A percentile compares a stretch with the other conserved stretches of the same genome.
Evolutionary conservation across 2,888 invertebrate genomes (phyloP).

Genomic region (Drosophila diplacantha): DNA sequence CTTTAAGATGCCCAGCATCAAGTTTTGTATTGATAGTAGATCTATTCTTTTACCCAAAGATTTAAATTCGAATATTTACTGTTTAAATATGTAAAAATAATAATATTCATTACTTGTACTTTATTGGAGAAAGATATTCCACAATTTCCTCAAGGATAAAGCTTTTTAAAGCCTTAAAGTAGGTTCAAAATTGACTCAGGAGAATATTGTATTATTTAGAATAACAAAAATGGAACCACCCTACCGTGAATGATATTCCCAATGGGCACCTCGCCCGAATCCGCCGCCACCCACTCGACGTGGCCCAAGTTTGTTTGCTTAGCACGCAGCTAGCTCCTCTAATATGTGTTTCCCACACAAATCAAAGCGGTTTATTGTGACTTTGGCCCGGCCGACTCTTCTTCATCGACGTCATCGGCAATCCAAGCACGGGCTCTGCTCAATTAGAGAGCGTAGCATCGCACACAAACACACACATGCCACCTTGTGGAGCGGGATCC

Average conservation of each 20-base stretch:
- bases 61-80: background rate
- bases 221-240: background rate
- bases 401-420: slow-evolving; percentile 54
- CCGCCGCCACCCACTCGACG: slow-evolving; percentile 2
- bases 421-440: slow-evolving; percentile 63
- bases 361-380: slow-evolving; percentile 50
- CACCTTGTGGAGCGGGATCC: slow-evolving; percentile 3
- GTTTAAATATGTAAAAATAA: background rate
- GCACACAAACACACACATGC: background rate
- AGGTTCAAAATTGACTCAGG: background rate
- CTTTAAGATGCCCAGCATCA: background rate
- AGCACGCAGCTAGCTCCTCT: slow-evolving; percentile 47
- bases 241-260: slow-evolving; percentile 6
- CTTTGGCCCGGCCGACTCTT: slow-evolving; percentile 22
- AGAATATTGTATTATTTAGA: too few species aligned
- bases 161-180: background rate
- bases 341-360: slow-evolving; percentile 51
- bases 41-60: background rate
- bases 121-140: background rate
- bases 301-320: slow-evolving; percentile 42
- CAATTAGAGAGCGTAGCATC: slow-evolving; percentile 65
- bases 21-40: background rate
- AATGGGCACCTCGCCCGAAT: background rate
- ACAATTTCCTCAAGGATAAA: background rate
- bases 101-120: background rate